Evolutionary conservation across 2,888 invertebrate genomes (phyloP).

Genomic region (Thecocarcelia acutangulata): DNA sequence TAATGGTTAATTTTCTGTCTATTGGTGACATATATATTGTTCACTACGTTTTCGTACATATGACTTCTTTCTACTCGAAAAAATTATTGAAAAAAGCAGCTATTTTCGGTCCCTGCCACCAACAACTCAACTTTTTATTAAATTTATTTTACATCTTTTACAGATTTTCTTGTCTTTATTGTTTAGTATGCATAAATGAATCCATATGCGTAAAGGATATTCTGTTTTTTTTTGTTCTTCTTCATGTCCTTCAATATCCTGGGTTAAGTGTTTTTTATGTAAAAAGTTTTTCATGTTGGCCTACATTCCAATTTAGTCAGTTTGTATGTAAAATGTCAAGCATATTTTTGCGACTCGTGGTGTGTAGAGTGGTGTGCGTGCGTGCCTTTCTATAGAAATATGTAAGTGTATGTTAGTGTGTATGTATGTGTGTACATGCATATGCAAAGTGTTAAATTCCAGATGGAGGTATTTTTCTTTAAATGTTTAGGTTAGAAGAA

Average conservation of each 20-base stretch:
- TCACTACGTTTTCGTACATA: too few relatives aligned
- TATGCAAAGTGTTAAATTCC: not conserved
- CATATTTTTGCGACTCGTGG: constrained; percentile 9
- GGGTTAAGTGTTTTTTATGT: constrained; percentile 3
- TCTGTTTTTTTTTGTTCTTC: not conserved
- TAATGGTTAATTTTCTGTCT: too few relatives aligned
- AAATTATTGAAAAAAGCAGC: too few relatives aligned
- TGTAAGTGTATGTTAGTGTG: too few relatives aligned
- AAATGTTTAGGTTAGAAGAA: too few relatives aligned
- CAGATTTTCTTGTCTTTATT: constrained; percentile 13
- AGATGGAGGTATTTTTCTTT: not conserved
- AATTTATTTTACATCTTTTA: constrained; percentile 1
- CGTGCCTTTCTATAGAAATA: not conserved
- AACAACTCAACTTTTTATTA: not conserved
- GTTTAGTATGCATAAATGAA: constrained; percentile 11
- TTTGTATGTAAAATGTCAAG: constrained; percentile 11
- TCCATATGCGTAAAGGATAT: constrained; percentile 14
- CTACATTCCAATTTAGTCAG: constrained; percentile 7
- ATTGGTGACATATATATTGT: too few relatives aligned
- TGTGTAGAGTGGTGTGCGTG: not conserved
- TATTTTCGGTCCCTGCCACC: too few relatives aligned
- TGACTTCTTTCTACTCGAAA: too few relatives aligned
- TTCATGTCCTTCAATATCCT: constrained; percentile 43
- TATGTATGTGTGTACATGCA: not conserved
- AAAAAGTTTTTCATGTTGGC: constrained; percentile 11